Evolutionary conservation across 2,113 vertebrate species (phyloP), one percentile per base, ranked within the genome.

Genomic region (Thunnus maccoyii): DNA sequence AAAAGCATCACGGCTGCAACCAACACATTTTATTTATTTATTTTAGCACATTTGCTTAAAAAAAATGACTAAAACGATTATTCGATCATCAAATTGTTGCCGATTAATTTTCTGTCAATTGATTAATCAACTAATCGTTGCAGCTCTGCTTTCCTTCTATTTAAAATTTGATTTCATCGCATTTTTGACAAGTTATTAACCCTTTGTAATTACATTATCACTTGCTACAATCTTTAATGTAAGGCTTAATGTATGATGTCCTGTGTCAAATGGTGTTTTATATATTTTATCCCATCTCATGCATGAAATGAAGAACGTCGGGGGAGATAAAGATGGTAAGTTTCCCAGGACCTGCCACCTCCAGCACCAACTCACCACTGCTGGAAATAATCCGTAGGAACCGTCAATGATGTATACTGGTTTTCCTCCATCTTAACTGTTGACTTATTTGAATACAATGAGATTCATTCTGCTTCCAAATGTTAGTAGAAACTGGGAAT

Each of bases 351-450:
- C 81, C 75, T 72, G 47, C 71, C 56, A 63, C 72, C 86, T 89
- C 77, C 88, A 71, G 22, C 86, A 82, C 73, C 73, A 92, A 94
- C 95, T 95, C 93, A 95, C 95, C 95, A 96, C 66, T 95, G 93
- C 86, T 95, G 94, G 67, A 94, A 94, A 88, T 95, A 95, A 90
- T 95, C 94, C 89, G 92, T 90, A n/a, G 90, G 90, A 52, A 90
- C 86, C 91, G 90, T 94, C 91, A 94, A 48, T 88, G 93, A 93
- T 67, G 94, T 92, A 84, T 91, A 94, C 91, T 93, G 91, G 88
- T 92, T 93, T 88, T 94, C 92, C 75, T 95, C 93, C 94, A 95
- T 95, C 90, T 88, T 90, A 87, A 92, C 79, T 89, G 89, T 85
- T 81, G 90, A 89, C 89, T 93, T 92, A 93, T 87, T 91, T 88